Evolutionary conservation across 2,113 vertebrate genomes (phyloP).

Genomic region (Anolis carolinensis): DNA sequence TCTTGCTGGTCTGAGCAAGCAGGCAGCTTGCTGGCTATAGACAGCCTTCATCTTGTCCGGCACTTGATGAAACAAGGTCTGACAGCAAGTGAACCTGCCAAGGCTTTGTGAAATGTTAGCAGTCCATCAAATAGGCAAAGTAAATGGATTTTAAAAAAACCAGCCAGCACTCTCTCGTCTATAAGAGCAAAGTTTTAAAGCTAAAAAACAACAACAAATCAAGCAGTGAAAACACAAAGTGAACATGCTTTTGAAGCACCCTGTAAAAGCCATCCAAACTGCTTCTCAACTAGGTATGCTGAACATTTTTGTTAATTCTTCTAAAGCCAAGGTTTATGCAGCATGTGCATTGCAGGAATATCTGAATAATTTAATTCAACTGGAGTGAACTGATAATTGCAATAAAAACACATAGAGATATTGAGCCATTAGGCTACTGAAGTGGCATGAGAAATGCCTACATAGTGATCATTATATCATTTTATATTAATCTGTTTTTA

Average conservation of each 20-base stretch:
- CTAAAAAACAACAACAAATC: background rate
- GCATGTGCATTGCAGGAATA: slow-evolving; percentile 17
- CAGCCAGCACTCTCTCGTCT: background rate
- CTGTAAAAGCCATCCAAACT: slow-evolving; percentile 71
- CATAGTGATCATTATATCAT: background rate
- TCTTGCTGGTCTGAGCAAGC: background rate
- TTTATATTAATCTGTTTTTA: background rate
- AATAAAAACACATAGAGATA: background rate
- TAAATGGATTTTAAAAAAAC: slow-evolving; percentile 28
- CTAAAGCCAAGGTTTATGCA: background rate
- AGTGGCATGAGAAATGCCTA: background rate
- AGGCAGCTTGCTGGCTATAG: background rate
- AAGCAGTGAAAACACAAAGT: slow-evolving; percentile 25
- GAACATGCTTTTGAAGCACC: slow-evolving; percentile 58
- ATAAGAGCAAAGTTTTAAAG: slow-evolving; percentile 26
- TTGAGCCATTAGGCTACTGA: background rate
- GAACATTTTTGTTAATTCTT: background rate
- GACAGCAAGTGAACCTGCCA: slow-evolving; percentile 12
- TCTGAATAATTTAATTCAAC: background rate
- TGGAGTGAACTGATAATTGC: background rate
- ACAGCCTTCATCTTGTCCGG: background rate
- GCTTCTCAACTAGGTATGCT: slow-evolving; percentile 50
- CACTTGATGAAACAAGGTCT: background rate
- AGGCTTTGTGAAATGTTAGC: slow-evolving; percentile 54
- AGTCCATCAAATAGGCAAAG: slow-evolving; percentile 39